Conservation (phyloP, 2,113 vertebrate genomes). For the Thunnus thynnus region DNA sequence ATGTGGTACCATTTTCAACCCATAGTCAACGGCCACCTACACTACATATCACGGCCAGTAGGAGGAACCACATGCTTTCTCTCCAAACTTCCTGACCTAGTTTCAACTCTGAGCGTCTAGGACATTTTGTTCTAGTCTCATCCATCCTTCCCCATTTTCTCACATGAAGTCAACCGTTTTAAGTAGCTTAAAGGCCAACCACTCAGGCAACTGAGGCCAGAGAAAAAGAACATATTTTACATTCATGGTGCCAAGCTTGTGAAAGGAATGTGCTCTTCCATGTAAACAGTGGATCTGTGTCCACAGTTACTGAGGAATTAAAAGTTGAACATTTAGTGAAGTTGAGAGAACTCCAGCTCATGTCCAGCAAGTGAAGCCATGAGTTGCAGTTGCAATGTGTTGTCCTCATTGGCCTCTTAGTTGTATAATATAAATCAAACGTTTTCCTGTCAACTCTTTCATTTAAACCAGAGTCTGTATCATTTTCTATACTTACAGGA, state of each 20-base stretch:
- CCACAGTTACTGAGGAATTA: not conserved
- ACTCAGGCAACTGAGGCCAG: conserved; percentile 32
- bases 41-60: conserved; percentile 70
- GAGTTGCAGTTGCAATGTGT: not conserved
- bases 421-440: not conserved
- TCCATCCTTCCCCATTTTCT: conserved; percentile 61
- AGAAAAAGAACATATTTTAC: conserved; percentile 37
- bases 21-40: conserved; percentile 9
- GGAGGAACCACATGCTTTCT: conserved; percentile 77
- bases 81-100: conserved; percentile 76
- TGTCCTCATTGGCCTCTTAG: not conserved
- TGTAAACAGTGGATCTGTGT: conserved; percentile 33
- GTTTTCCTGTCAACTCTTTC: not conserved
- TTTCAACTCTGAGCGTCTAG: conserved; percentile 76
- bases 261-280: conserved; percentile 36
- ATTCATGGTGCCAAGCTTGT: conserved; percentile 19
- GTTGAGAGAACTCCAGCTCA: not conserved
- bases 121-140: conserved; percentile 84
- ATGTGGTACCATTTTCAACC: conserved; percentile 6
- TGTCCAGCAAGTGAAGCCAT: not conserved
- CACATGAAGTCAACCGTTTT: conserved; percentile 71
- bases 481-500: conserved; percentile 4
- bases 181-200: conserved; percentile 57
- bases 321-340: not conserved
- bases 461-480: conserved; percentile 11